A percentile compares a stretch with the other conserved stretches of the same genome.
Conservation (phyloP, 1,140 invertebrate genomes). For the Samia ricini region DNA sequence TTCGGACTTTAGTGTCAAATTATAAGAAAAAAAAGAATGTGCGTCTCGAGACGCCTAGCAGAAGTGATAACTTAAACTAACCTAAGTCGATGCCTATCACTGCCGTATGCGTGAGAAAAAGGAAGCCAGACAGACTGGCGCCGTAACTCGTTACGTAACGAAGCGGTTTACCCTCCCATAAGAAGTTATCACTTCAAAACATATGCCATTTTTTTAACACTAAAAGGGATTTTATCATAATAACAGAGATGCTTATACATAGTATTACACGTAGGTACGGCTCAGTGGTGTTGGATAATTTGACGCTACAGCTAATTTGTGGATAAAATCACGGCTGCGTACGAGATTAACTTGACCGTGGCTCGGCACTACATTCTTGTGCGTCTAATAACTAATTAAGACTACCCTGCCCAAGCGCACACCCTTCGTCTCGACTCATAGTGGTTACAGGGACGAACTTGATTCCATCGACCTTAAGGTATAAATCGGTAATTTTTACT, state of each 20-base stretch:
- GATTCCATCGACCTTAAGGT: neutral
- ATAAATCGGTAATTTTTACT: too few relatives aligned
- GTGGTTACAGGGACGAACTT: neutral
- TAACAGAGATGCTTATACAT: neutral
- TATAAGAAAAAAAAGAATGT: too few relatives aligned
- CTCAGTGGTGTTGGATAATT: neutral
- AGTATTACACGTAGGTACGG: neutral
- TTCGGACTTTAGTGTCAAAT: too few relatives aligned
- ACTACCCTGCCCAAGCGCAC: conserved; percentile 22
- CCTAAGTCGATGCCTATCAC: too few relatives aligned
- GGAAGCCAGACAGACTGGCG: too few relatives aligned
- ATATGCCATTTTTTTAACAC: neutral
- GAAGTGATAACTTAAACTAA: too few relatives aligned
- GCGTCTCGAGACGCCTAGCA: too few relatives aligned
- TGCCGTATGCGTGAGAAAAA: too few relatives aligned
- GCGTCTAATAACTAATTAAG: conserved; percentile 62
- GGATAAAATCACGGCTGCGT: neutral
- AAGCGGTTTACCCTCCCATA: too few relatives aligned
- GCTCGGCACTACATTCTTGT: conserved; percentile 39
- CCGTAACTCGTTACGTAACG: too few relatives aligned
- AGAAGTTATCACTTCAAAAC: too few relatives aligned
- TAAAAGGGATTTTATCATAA: neutral
- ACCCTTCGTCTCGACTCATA: neutral
- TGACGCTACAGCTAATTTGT: conserved; percentile 6
- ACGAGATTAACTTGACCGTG: neutral